These are phyloP conservation scores for Syrphus vitripennis DNA, from an alignment of 2,888 invertebrate species.

Conservation along the genomic window DNA sequence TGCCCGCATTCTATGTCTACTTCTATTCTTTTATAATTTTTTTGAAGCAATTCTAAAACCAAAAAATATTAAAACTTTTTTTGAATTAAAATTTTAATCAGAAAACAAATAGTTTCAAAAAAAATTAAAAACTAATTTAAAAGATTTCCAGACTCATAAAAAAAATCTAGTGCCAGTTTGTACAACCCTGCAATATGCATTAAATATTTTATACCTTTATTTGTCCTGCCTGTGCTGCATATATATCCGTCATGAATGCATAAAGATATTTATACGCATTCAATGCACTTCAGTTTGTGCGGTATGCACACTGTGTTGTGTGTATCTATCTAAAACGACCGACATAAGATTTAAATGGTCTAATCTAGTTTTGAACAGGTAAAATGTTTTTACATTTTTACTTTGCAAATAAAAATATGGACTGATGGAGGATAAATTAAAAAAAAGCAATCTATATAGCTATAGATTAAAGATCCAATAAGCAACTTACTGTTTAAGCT, in stretches of 20 bases:
- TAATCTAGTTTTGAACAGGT: slow-evolving; percentile 47
- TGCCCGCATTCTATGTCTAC: too few relatives aligned
- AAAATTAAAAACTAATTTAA: too few relatives aligned
- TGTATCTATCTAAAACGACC: not conserved
- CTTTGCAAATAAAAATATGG: slow-evolving; percentile 39
- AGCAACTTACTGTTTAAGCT: slow-evolving; percentile 19
- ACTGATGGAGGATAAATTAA: not conserved
- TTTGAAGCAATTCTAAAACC: too few relatives aligned
- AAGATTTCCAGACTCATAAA: too few relatives aligned
- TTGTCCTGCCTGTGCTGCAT: too few relatives aligned
- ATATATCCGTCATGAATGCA: slow-evolving; percentile 24
- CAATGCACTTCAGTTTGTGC: slow-evolving; percentile 5
- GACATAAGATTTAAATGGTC: slow-evolving; percentile 28
- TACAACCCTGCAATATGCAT: not conserved
- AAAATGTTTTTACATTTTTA: slow-evolving; percentile 41
- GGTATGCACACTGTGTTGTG: slow-evolving; percentile 20
- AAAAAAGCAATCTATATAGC: not conserved
- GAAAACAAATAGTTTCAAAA: too few relatives aligned
- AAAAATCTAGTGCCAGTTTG: not conserved
- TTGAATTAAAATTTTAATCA: too few relatives aligned
- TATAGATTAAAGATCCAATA: slow-evolving; percentile 16
- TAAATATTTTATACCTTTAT: not conserved
- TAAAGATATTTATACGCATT: slow-evolving; percentile 21
- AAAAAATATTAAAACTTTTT: too few relatives aligned
- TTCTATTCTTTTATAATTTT: too few relatives aligned